Percentiles rank a stretch among this genome's conserved stretches.
These are phyloP conservation scores for Reticulitermes speratus DNA, from an alignment of 1,140 invertebrate genomes.

Conservation along the genomic window DNA sequence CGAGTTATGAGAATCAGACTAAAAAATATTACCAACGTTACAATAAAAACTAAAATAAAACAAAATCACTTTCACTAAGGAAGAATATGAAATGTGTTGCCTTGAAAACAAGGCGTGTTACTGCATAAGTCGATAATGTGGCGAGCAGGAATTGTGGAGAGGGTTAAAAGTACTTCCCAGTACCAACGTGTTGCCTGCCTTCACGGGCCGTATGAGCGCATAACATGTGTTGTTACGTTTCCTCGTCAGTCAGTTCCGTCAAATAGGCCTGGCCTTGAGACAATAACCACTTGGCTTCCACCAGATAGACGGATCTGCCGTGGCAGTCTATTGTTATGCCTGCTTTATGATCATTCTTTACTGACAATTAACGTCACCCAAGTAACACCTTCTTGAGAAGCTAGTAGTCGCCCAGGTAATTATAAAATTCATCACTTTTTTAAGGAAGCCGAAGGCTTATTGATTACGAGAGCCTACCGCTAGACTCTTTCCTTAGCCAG, in stretches of 20 bases:
- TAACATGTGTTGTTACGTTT: not conserved
- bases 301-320: not conserved
- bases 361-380: too few species aligned
- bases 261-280: not conserved
- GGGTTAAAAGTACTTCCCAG: too few species aligned
- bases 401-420: too few species aligned
- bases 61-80: conserved; percentile 6
- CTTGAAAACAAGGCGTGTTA: conserved; percentile 11
- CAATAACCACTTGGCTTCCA: not conserved
- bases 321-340: not conserved
- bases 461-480: too few species aligned
- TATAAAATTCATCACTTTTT: too few species aligned
- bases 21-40: not conserved
- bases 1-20: not conserved
- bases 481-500: too few species aligned
- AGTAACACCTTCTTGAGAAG: too few species aligned
- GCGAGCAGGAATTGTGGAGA: not conserved
- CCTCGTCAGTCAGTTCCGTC: not conserved
- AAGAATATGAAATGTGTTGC: not conserved
- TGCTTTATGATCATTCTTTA: too few species aligned
- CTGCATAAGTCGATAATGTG: not conserved
- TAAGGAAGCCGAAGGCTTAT: too few species aligned
- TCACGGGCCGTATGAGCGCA: not conserved
- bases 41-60: not conserved
- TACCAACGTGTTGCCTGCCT: not conserved